Conservation (phyloP, 2,888 invertebrate genomes). For the Autographa gamma region DNA sequence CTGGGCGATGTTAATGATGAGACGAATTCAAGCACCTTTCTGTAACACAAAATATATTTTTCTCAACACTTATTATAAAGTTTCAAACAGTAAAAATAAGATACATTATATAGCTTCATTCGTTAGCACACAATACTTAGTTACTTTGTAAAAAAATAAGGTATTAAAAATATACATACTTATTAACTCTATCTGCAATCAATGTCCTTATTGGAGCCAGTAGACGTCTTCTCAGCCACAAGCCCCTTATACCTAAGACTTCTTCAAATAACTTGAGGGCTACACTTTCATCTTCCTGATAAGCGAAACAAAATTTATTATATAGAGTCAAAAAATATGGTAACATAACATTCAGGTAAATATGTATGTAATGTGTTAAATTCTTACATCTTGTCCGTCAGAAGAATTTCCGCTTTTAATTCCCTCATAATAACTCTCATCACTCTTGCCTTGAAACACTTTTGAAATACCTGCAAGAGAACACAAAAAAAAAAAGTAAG, state of each 20-base stretch:
- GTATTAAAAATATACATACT: constrained; percentile 61
- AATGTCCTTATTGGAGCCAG: constrained; percentile 82
- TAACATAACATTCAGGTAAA: no score
- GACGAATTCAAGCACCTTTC: constrained; percentile 92
- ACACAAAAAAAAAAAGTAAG: not conserved
- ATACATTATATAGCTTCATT: no score
- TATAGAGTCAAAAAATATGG: no score
- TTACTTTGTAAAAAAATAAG: no score
- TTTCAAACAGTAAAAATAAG: no score
- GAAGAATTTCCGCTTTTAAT: constrained; percentile 76
- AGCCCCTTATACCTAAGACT: constrained; percentile 80
- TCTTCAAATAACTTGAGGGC: constrained; percentile 81
- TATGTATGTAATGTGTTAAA: not conserved
- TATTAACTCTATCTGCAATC: constrained; percentile 83
- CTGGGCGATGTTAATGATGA: constrained; percentile 95
- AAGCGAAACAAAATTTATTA: constrained; percentile 10
- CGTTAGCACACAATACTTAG: no score
- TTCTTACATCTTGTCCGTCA: constrained; percentile 82
- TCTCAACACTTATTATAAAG: no score
- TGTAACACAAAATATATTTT: no score
- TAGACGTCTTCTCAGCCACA: constrained; percentile 80
- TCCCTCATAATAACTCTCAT: constrained; percentile 75
- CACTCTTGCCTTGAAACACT: constrained; percentile 90
- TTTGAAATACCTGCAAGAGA: constrained; percentile 89
- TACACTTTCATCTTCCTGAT: constrained; percentile 82